Conservation (phyloP, 2,888 invertebrate species). For the Ophion ellenae region DNA sequence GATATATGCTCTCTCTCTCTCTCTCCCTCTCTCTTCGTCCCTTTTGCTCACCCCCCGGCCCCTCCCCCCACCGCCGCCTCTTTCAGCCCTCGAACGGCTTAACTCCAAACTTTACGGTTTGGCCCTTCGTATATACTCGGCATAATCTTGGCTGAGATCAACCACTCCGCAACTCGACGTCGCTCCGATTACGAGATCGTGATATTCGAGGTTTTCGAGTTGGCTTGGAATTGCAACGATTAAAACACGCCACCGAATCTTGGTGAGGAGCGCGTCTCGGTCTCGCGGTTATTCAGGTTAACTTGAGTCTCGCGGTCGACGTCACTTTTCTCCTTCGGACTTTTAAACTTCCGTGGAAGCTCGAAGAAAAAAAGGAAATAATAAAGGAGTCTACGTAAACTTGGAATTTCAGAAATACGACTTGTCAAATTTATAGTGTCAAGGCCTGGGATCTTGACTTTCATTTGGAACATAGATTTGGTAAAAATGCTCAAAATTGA, state of each 20-base stretch:
- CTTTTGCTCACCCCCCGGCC: neutral
- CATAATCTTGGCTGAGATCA: slow-evolving; percentile 55
- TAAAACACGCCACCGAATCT: neutral
- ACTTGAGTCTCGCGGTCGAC: no score
- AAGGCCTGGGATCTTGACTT: no score
- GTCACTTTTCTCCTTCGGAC: no score
- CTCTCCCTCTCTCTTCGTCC: slow-evolving; percentile 10
- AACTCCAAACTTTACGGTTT: slow-evolving; percentile 49
- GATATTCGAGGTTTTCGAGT: slow-evolving; percentile 30
- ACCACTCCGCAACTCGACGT: slow-evolving; percentile 22
- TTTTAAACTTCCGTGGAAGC: no score
- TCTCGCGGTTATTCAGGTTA: no score
- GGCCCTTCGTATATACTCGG: slow-evolving; percentile 30
- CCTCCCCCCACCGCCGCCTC: neutral
- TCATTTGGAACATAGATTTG: no score
- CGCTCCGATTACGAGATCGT: slow-evolving; percentile 38
- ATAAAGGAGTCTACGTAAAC: no score
- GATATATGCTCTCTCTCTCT: slow-evolving; percentile 2
- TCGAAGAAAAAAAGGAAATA: no score
- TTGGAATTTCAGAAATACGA: no score
- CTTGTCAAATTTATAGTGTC: no score
- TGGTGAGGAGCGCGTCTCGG: no score
- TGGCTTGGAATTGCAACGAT: slow-evolving; percentile 9
- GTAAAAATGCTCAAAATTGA: no score
- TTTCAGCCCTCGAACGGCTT: slow-evolving; percentile 39